Conservation (phyloP, 2,797 vertebrate species). For the Orientallactaga sibirica region DNA sequence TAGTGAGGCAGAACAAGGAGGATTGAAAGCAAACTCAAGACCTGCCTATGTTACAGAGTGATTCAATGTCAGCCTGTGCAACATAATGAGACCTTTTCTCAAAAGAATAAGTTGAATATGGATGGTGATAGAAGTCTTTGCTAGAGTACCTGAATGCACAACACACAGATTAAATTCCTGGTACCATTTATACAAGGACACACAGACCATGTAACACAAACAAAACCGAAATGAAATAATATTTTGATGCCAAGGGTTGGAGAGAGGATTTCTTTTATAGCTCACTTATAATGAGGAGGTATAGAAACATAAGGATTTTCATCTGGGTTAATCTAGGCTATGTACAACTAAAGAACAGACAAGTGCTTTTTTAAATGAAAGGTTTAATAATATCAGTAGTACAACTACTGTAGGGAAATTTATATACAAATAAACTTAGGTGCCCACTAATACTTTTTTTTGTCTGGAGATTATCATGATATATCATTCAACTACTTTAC, state of each 20-base stretch:
- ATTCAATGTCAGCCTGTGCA: background rate
- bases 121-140: background rate
- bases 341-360: conserved; percentile 31
- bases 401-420: background rate
- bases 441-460: background rate
- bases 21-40: no score
- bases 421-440: conserved; percentile 20
- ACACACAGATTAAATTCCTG: background rate
- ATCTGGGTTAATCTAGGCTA: conserved; percentile 12
- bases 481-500: no score
- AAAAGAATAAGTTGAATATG: background rate
- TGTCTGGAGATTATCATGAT: background rate
- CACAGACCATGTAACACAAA: background rate
- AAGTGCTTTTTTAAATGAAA: background rate
- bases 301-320: no score
- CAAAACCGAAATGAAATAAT: conserved; percentile 7
- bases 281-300: background rate
- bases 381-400: background rate
- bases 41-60: background rate
- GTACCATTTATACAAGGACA: no score
- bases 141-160: background rate
- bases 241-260: background rate
- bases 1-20: background rate
- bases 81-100: background rate
- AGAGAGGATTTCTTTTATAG: background rate